Conservation (phyloP, 2,797 vertebrate species). For the Etheostoma nigrum region DNA sequence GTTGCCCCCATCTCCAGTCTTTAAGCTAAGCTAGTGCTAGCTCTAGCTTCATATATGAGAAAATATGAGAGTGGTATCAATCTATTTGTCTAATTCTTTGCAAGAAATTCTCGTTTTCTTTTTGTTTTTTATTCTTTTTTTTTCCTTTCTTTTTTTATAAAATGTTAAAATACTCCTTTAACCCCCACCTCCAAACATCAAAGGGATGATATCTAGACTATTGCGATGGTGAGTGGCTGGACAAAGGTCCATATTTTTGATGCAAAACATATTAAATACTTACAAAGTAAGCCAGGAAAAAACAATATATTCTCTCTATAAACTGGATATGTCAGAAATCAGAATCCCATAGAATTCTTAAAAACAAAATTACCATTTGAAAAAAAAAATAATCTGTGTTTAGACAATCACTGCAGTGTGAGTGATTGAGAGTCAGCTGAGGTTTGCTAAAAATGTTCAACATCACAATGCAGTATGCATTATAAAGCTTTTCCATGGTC, state of each 20-base stretch:
- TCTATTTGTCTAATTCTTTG: neutral
- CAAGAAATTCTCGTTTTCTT: constrained; percentile 15
- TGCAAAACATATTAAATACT: constrained; percentile 75
- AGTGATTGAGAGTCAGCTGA: constrained; percentile 64
- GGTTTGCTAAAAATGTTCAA: constrained; percentile 43
- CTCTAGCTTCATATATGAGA: neutral
- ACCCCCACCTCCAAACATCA: constrained; percentile 31
- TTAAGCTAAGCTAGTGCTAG: constrained; percentile 4
- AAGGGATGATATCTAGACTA: constrained; percentile 28
- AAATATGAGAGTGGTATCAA: neutral
- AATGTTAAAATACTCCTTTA: constrained; percentile 13
- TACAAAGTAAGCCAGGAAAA: constrained; percentile 73
- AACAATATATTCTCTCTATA: constrained; percentile 52
- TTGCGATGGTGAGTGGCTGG: constrained; percentile 30
- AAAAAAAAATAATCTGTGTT: constrained; percentile 26
- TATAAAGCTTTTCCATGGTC: constrained; percentile 71
- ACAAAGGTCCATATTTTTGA: constrained; percentile 70
- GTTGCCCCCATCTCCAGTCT: neutral
- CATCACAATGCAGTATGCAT: constrained; percentile 81
- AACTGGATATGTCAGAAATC: constrained; percentile 61
- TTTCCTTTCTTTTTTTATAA: neutral
- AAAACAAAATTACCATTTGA: constrained; percentile 17
- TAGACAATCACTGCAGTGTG: constrained; percentile 65
- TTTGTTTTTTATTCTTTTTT: no score
- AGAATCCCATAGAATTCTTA: constrained; percentile 57